These are phyloP conservation scores for Tupaia chinensis DNA, from an alignment of 2,113 vertebrate genomes.

Conservation along the genomic window DNA sequence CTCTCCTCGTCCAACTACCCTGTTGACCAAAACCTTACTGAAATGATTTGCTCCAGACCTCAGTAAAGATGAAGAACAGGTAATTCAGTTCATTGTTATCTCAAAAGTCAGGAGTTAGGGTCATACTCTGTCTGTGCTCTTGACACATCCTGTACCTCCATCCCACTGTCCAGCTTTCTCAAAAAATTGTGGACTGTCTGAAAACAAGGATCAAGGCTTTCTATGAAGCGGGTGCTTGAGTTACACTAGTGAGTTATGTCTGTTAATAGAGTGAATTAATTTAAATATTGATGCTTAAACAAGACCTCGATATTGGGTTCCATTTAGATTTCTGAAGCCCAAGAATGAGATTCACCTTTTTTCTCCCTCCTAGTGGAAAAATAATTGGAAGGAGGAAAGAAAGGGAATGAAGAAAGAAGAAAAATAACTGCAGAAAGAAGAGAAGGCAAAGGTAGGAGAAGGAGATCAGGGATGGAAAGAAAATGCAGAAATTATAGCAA, in stretches of 20 bases:
- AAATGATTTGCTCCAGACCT: background rate
- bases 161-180: fast-evolving
- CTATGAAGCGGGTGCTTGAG: background rate
- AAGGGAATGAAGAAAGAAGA: fast-evolving
- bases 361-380: background rate
- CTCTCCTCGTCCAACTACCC: background rate
- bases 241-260: background rate
- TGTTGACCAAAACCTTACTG: too few species aligned
- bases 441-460: background rate
- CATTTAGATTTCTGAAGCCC: background rate
- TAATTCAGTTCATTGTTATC: background rate
- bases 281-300: background rate
- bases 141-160: too few species aligned
- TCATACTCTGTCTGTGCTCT: background rate
- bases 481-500: background rate
- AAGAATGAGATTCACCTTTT: too few species aligned
- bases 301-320: background rate
- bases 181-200: fast-evolving
- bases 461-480: background rate
- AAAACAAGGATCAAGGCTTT: background rate
- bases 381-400: background rate
- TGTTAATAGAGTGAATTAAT: background rate
- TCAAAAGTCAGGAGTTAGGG: background rate
- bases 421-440: background rate
- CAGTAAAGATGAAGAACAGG: background rate